These are phyloP conservation scores for Buteo buteo DNA, from an alignment of 2,113 vertebrate species.

Conservation along the genomic window DNA sequence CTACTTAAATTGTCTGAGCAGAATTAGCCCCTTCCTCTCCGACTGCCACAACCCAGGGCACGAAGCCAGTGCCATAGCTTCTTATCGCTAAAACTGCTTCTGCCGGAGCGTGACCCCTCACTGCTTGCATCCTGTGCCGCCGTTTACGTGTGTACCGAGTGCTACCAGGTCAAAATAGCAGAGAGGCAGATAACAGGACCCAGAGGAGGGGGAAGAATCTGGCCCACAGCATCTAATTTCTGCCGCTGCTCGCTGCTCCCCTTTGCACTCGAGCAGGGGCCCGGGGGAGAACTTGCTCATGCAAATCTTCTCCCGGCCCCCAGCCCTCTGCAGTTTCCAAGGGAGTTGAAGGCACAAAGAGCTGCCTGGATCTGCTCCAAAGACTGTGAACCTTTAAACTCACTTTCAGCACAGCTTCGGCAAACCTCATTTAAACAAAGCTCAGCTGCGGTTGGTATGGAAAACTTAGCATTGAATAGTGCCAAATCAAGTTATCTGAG, in stretches of 20 bases:
- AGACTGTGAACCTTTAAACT: conserved; percentile 59
- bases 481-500: conserved; percentile 55
- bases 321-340: conserved; percentile 13
- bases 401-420: conserved; percentile 45
- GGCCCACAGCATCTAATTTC: neutral
- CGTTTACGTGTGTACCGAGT: neutral
- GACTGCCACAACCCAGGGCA: neutral
- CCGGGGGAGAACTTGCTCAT: neutral
- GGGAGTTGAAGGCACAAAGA: conserved; percentile 45
- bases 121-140: neutral
- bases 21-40: neutral
- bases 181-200: neutral
- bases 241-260: neutral
- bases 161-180: neutral
- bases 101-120: neutral
- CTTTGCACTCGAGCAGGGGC: neutral
- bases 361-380: conserved; percentile 32
- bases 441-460: conserved; percentile 55
- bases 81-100: neutral
- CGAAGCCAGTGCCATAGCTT: neutral
- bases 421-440: conserved; percentile 58
- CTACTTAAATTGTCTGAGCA: neutral
- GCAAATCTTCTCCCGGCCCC: conserved; percentile 32
- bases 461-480: conserved; percentile 35
- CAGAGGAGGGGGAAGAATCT: neutral